These are phyloP conservation scores for Euthynnus affinis DNA, from an alignment of 2,797 vertebrate genomes.

Conservation along the genomic window DNA sequence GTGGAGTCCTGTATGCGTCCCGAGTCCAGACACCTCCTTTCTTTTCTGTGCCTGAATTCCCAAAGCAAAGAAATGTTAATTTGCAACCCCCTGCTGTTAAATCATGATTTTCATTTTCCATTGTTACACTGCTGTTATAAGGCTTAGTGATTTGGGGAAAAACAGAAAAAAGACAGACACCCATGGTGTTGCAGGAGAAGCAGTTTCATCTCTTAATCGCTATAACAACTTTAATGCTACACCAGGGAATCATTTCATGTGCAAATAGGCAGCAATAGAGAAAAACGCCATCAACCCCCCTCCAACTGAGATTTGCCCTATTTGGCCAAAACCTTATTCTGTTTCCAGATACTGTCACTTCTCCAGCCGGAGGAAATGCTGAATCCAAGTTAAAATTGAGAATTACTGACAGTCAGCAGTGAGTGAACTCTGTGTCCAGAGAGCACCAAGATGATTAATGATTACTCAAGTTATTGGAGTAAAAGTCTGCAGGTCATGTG, in stretches of 20 bases:
- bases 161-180: conserved; percentile 2
- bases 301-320: conserved; percentile 49
- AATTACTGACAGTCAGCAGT: not conserved
- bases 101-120: not conserved
- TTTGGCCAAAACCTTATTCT: conserved; percentile 41
- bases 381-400: not conserved
- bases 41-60: not conserved
- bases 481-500: conserved; percentile 9
- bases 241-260: conserved; percentile 22
- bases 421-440: conserved; percentile 2
- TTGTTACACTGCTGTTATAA: conserved; percentile 3
- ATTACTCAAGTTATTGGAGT: not conserved
- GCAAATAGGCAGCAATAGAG: conserved; percentile 17
- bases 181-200: conserved; percentile 14
- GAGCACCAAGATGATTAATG: conserved; percentile 1
- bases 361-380: not conserved
- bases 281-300: not conserved
- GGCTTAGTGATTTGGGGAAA: conserved; percentile 14
- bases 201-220: conserved; percentile 28
- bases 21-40: not conserved
- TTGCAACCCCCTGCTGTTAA: not conserved
- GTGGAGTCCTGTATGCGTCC: conserved; percentile 31
- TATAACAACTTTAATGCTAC: conserved; percentile 23
- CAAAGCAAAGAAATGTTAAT: conserved; percentile 19
- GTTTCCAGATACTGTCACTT: conserved; percentile 21